Base-by-base conservation (phyloP, 1,140 invertebrate species). In the Trichomalopsis sarcophagae region DNA sequence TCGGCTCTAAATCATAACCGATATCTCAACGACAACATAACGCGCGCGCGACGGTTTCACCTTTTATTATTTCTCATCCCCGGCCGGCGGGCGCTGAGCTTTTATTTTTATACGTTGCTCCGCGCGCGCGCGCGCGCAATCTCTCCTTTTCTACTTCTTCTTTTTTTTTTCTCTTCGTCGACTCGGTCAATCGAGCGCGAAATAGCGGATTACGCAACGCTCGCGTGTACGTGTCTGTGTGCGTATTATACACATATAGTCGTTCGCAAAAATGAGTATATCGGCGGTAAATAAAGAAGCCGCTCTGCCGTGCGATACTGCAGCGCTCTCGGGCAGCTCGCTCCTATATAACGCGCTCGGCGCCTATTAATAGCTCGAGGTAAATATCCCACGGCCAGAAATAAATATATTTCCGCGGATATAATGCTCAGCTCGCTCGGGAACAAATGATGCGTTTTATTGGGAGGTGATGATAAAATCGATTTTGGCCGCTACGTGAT, bases 401-500 rank as follows among this genome's bases (percentile, higher is more conserved):
- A 62, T 62, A 62, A 62, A 62, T 62, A 62, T 62, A 62, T 62
- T 62, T 62, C 21, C 55, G 55, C 55, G 55, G n/a, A 62, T 62
- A 62, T 62, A 62, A 62, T 62, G 55, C 55, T 62, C 17, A 62
- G 21, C 21, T n/a, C 55, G 21, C 21, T 1, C 21, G 55, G 55
- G 7, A 62, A 62, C 7, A 62, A 62, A 62, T n/a, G 55, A n/a
- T 62, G 55, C 55, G 55, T 62, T 62, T 62, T n/a, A 62, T 62
- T 62, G 55, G 55, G 17, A 62, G 55, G 55, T n/a, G 55, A 62
- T n/a, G 55, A 62, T 62, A 62, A 44, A 44, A n/a, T 62, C 21
- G 55, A 62, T n/a, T 62, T 62, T 55, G 13, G 14, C 55, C 21
- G 55, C 14, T 13, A 1, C 14, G 17, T 0, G 14, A 17, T 62